Evolutionary conservation across 2,888 invertebrate genomes (phyloP).

Genomic region (Pachydiplax longipennis): DNA sequence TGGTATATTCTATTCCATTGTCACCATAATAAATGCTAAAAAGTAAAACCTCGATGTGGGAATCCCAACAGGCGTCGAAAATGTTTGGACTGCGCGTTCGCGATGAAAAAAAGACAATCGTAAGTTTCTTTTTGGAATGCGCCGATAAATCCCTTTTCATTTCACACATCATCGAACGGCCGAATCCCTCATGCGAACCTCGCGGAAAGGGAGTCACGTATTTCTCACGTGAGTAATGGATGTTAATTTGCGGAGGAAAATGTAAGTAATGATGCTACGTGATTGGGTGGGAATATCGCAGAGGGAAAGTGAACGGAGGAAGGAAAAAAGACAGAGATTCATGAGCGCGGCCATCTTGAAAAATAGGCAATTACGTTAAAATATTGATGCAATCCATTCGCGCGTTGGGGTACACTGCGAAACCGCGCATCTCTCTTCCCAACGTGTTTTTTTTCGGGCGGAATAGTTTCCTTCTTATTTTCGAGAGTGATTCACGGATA

Average conservation of each 20-base stretch:
- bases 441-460: not conserved
- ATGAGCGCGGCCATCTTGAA: slow-evolving; percentile 30
- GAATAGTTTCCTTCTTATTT: not conserved
- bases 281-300: slow-evolving; percentile 22
- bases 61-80: too few species aligned
- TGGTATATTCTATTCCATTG: too few species aligned
- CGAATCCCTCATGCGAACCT: not conserved
- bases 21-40: too few species aligned
- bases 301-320: not conserved
- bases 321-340: not conserved
- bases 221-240: slow-evolving; percentile 15
- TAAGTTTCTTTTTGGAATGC: not conserved
- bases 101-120: not conserved
- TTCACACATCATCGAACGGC: slow-evolving; percentile 1
- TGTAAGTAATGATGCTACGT: slow-evolving; percentile 21
- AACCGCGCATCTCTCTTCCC: slow-evolving; percentile 8
- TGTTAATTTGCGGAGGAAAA: slow-evolving; percentile 21
- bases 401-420: slow-evolving; percentile 13
- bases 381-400: slow-evolving; percentile 34
- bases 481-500: not conserved
- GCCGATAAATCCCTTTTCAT: not conserved
- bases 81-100: too few species aligned
- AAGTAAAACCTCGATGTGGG: too few species aligned
- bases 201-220: slow-evolving; percentile 24
- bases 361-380: slow-evolving; percentile 40